Evolutionary conservation across 2,113 vertebrate genomes (phyloP), one percentile per base, ranked within the genome.

Genomic region (Dicaeum eximium): DNA sequence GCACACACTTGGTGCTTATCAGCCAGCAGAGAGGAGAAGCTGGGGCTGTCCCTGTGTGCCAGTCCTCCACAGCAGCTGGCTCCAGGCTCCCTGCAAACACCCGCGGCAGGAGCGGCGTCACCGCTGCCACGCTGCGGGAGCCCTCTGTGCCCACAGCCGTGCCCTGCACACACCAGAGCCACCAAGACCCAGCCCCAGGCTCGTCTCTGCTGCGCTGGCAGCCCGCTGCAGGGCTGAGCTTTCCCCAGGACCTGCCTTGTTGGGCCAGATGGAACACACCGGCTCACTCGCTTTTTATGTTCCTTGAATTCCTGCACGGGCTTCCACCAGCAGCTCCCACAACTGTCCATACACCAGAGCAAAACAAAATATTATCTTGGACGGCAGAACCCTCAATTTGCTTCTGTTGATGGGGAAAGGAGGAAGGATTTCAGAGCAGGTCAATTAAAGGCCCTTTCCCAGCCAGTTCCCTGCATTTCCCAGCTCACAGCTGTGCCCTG

Each of bases 121-220:
- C 19, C 1, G 1, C 44, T 31, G 24, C 38, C 0, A 0, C 38
- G 1, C 16, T 3, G 1, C n/a, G n/a, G n/a, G n/a, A 56, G 33
- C 54, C 54, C 3, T 8, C 28, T 1, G 5, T 23, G 33, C 65
- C 80, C 51, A 4, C 37, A 20, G 35, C 65, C 0, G 35, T 40
- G 57, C 47, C 74, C 45, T 21, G n/a, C 11, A 3, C 65, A 24
- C 23, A 4, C 20, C 72, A 9, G 22, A 0, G 2, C 2, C 25
- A 23, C 60, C 60, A 1, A 28, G 9, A 0, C 12, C 45, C 54
- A 14, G 50, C 13, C 58, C 30, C 58, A 11, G 48, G 27, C 40
- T 44, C 20, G 13, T 10, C 19, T 21, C 14, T 23, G 51, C 35
- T 23, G 1, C 11, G 31, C 1, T 1, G 42, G 13, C 13, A 45